Evolutionary conservation across 2,113 vertebrate species (phyloP), one percentile per base, ranked within the genome.

Genomic region (Tachycineta bicolor): DNA sequence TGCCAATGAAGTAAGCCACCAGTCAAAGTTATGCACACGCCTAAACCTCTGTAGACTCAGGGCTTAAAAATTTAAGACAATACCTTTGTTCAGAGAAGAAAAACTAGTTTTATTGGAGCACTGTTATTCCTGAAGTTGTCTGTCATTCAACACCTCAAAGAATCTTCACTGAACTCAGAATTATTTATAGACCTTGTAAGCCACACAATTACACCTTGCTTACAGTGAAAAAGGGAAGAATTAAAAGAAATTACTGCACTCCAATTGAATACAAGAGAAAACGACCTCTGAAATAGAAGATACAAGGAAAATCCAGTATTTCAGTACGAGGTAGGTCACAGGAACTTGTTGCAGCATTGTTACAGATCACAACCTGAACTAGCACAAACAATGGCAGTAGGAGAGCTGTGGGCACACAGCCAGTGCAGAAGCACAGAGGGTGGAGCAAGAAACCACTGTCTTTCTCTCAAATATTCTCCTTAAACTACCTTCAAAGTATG

Each of bases 61-160:
- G 71, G 71, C 91, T 95, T 96, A 95, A 67, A 94, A 77, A 55
- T 67, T 82, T 46, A 83, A 94, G 37, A 68, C 67, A 80, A 46
- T 69, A 39, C 29, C 63, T 67, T 73, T 69, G 77, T 59, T 52
- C 46, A 83, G 63, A 89, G 91, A 85, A 91, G 80, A 85, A 87
- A 88, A 89, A 84, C 88, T 80, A 55, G 89, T 95, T 96, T 47
- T 73, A 88, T 50, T 46, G 37, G 59, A 79, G 50, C 70, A 83
- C 47, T 59, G 50, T 67, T 83, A 89, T 14, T 93, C 68, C 49
- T 85, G 33, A 80, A 60, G 43, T 24, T 67, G 43, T 60, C 77
- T 83, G 55, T 70, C 67, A 74, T 59, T 73, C 67, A 83, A 71
- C 44, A 84, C 56, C 75, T 47, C 62, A 49, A 84, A 92, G 65